Conservation (phyloP, 1,140 invertebrate genomes). For the Apis dorsata region DNA sequence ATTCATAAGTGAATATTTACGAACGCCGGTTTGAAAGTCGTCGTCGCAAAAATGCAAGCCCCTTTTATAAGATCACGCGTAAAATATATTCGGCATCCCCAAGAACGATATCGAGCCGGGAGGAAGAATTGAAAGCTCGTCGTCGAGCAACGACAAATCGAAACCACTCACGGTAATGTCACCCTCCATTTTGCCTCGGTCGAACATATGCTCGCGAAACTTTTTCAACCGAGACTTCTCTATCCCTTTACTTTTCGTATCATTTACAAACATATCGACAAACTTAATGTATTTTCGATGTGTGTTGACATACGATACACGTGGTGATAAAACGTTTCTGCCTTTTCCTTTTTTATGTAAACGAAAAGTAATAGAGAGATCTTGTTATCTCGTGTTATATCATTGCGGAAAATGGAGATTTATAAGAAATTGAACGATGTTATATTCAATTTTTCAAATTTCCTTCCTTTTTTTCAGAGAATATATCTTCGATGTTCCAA, state of each 20-base stretch:
- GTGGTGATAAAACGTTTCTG: too few relatives aligned
- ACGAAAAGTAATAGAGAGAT: too few relatives aligned
- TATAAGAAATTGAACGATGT: too few relatives aligned
- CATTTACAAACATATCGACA: not conserved
- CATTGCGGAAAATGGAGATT: too few relatives aligned
- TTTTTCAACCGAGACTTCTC: not conserved
- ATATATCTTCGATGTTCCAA: too few relatives aligned
- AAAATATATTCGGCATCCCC: constrained; percentile 2
- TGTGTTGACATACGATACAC: too few relatives aligned
- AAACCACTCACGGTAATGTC: not conserved
- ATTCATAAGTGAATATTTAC: constrained; percentile 16
- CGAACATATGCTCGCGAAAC: not conserved
- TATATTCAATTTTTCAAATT: too few relatives aligned
- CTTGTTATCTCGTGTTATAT: too few relatives aligned
- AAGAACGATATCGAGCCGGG: not conserved
- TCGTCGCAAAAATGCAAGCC: not conserved
- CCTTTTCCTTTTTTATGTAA: too few relatives aligned
- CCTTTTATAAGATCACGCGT: constrained; percentile 11
- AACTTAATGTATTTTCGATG: not conserved
- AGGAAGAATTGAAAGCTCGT: constrained; percentile 5
- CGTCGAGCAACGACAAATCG: not conserved
- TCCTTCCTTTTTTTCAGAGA: too few relatives aligned
- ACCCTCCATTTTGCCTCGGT: not conserved
- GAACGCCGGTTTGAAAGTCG: constrained; percentile 8
- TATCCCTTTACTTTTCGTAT: too few relatives aligned